Conservation (phyloP, 2,888 invertebrate species). For the Nyleta sp. region DNA sequence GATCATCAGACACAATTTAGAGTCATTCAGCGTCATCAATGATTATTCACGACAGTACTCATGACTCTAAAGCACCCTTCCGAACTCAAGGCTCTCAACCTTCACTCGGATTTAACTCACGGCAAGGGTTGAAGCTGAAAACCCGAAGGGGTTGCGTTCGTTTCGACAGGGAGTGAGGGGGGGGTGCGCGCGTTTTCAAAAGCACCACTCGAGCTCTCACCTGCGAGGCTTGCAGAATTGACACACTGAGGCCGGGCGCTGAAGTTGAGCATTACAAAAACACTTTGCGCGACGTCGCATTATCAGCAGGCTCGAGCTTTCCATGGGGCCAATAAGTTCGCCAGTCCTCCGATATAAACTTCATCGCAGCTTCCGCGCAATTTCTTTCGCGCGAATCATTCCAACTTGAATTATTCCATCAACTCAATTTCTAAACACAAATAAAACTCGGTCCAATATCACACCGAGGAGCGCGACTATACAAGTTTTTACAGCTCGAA, state of each 20-base stretch:
- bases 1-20: constrained; percentile 42
- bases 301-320: constrained; percentile 45
- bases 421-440: no score
- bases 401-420: no score
- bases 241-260: constrained; percentile 46
- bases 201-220: constrained; percentile 59
- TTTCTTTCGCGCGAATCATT: constrained; percentile 2
- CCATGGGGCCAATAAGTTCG: constrained; percentile 46
- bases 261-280: constrained; percentile 54
- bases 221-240: constrained; percentile 58
- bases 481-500: background rate
- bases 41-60: constrained; percentile 50
- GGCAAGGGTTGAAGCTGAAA: constrained; percentile 77
- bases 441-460: no score
- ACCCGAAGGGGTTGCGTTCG: constrained; percentile 59
- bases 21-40: constrained; percentile 31
- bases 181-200: constrained; percentile 70
- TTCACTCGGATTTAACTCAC: constrained; percentile 78
- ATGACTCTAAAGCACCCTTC: constrained; percentile 43
- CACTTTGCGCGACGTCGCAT: constrained; percentile 35
- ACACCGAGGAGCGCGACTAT: background rate
- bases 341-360: background rate
- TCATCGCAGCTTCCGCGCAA: constrained; percentile 1
- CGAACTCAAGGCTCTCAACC: constrained; percentile 76
- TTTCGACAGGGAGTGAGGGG: constrained; percentile 62